phyloP scores from a whole-genome alignment of 2,113 vertebrate species.

The Leptobrachium ailaonicum region DNA sequence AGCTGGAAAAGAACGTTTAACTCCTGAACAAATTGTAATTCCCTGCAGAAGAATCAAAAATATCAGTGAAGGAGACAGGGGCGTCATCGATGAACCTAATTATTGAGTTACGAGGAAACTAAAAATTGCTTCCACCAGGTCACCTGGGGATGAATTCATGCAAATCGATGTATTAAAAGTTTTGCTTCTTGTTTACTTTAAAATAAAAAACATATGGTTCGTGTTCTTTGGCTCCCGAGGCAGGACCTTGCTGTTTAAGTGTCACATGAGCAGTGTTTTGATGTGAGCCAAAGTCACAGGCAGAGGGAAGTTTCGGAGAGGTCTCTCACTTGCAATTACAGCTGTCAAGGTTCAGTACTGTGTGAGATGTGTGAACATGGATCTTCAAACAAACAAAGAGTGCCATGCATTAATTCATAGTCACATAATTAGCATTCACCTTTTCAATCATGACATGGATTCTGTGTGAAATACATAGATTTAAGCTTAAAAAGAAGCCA shows the following conservation, averaged over 20 bases:
- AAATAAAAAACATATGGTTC: slow-evolving; percentile 33
- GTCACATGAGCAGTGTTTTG: slow-evolving; percentile 12
- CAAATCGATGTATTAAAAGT: slow-evolving; percentile 8
- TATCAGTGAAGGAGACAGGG: neutral
- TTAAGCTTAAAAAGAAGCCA: too few species aligned
- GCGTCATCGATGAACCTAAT: slow-evolving; percentile 9
- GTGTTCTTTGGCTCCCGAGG: slow-evolving; percentile 26
- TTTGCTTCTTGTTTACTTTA: slow-evolving; percentile 32
- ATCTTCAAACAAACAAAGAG: neutral
- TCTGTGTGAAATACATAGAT: too few species aligned
- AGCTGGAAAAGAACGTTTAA: slow-evolving; percentile 1
- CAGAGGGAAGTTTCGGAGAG: slow-evolving; percentile 18
- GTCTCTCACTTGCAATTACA: slow-evolving; percentile 20
- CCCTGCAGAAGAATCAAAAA: neutral
- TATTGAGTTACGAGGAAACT: slow-evolving; percentile 31
- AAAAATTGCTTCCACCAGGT: slow-evolving; percentile 39
- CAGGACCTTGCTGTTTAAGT: slow-evolving; percentile 13
- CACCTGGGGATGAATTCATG: slow-evolving; percentile 12
- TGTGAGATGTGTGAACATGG: neutral
- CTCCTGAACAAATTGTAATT: slow-evolving; percentile 2
- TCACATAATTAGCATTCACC: too few species aligned
- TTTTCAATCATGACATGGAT: too few species aligned
- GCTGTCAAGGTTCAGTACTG: slow-evolving; percentile 5
- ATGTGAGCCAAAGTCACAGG: slow-evolving; percentile 14
- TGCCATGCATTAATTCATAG: neutral